Evolutionary conservation across 2,113 vertebrate species (phyloP).

Genomic region (Setophaga petechia): DNA sequence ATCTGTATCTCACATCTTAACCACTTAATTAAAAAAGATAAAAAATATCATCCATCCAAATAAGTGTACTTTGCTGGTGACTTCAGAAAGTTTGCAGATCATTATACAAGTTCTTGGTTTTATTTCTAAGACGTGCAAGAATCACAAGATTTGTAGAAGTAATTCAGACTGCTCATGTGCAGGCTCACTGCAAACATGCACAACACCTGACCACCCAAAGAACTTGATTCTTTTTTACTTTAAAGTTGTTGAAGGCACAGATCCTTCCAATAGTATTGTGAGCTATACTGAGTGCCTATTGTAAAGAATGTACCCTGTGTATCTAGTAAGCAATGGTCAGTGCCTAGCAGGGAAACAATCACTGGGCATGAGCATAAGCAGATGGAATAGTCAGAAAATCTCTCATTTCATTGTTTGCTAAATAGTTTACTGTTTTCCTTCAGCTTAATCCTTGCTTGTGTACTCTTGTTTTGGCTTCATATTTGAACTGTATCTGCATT

Average conservation of each 20-base stretch:
- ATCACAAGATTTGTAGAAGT: neutral
- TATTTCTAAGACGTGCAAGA: neutral
- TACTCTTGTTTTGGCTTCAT: neutral
- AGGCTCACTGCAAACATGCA: neutral
- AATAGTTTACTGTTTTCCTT: neutral
- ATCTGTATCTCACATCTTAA: neutral
- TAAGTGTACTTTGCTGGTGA: neutral
- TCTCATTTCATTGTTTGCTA: neutral
- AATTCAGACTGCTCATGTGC: accelerated
- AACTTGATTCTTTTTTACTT: neutral
- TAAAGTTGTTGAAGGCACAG: neutral
- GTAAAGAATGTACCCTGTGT: neutral
- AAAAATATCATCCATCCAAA: neutral
- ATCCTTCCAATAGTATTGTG: neutral
- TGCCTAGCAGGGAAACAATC: neutral
- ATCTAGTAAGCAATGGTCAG: neutral
- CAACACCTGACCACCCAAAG: neutral
- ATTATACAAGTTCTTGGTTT: neutral
- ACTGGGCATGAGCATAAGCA: neutral
- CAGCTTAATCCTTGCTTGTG: neutral
- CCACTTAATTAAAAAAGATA: neutral
- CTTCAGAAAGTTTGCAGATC: neutral
- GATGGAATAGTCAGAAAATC: neutral
- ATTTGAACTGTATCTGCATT: neutral
- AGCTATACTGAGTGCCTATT: neutral